Evolutionary conservation across 1,140 invertebrate species (phyloP), one percentile per base, ranked within the genome.

Genomic region (Anoplophora glabripennis): DNA sequence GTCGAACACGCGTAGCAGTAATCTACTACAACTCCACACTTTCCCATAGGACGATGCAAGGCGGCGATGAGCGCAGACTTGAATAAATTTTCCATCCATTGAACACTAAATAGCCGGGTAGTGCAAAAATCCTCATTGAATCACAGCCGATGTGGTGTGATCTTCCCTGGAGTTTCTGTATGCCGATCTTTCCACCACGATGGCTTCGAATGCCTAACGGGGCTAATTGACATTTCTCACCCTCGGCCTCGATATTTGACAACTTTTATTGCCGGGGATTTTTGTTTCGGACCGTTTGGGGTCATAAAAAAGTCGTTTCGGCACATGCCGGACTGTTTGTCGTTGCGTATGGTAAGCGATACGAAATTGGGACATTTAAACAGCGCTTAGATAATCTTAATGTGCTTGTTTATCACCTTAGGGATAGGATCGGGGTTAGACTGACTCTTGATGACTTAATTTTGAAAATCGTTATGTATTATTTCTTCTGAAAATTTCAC

Each of bases 11-110:
- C 21, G 21, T 33, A 47, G 5, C n/a, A 47, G 28, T 47, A 47
- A 47, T 47, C 28, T 17, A 18, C 28, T 5, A 3, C 2, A 18
- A 18, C 15, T 36, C 28, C 35, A 3, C n/a, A n/a, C 9, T 34
- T 49, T 49, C 47, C 47, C 47, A 49, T 49, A 34, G 12, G 11
- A 34, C 35, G 47, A 34, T 28, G 34, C 21, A 34, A 36, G 21
- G 21, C 35, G 35, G 35, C 17, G 47, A 49, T 49, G 47, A 34
- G 4, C 9, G 40, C 21, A 41, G 40, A 53, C 33, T 21, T 55
- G 59, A 61, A 61, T 61, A 61, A 51, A 51, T 61, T 61, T 61
- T 61, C 59, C 47, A 61, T 17, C 56, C 53, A 48, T 55, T 55
- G 46, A 54, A 49, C 46, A 42, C 59, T 61, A 61, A 61, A 61